These are phyloP conservation scores for Protosalanx chinensis DNA, from an alignment of 2,797 vertebrate species.

Conservation along the genomic window DNA sequence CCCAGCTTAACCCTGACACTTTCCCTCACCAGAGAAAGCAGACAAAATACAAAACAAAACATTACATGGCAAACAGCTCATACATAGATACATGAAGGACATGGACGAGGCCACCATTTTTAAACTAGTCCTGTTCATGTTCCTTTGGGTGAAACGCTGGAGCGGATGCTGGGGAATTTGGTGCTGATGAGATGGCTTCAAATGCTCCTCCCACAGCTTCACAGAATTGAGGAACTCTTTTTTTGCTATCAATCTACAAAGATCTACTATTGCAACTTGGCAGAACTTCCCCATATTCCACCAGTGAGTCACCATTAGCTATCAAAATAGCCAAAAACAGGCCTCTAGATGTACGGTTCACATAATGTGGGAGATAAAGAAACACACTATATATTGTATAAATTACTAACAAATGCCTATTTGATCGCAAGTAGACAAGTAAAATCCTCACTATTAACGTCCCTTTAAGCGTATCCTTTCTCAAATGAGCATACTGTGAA, in stretches of 20 bases:
- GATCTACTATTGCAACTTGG: conserved; percentile 1
- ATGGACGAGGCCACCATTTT: not conserved
- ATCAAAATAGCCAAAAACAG: conserved; percentile 9
- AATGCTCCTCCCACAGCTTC: not conserved
- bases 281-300: not conserved
- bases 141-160: not conserved
- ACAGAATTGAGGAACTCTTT: not conserved
- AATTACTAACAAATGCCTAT: not conserved
- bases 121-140: not conserved
- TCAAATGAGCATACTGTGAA: not conserved
- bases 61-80: not conserved
- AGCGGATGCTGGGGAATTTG: not conserved
- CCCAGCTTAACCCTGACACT: conserved; percentile 60
- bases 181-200: not conserved
- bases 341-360: not conserved
- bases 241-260: not conserved
- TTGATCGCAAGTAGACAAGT: not conserved
- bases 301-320: conserved; percentile 9
- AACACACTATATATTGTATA: not conserved
- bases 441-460: not conserved
- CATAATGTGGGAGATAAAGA: not conserved
- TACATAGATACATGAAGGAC: not conserved
- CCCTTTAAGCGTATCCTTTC: not conserved
- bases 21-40: conserved; percentile 52
- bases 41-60: conserved; percentile 15